Evolutionary conservation across 2,888 invertebrate species (phyloP).

Genomic region (Xylocampa areola): DNA sequence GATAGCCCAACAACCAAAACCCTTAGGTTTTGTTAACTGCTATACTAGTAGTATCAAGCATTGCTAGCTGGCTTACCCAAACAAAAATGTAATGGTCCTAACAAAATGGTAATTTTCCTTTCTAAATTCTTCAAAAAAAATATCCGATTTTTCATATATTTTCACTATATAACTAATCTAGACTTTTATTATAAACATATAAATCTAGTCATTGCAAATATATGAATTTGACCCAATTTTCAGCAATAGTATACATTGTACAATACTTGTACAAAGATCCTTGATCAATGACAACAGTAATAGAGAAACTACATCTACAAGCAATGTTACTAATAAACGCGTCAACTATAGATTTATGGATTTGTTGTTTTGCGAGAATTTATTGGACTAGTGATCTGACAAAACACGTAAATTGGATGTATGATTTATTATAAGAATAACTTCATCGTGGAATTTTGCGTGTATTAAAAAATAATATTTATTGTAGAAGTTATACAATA

Average conservation of each 20-base stretch:
- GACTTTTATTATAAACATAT: constrained; percentile 16
- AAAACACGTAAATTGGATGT: constrained; percentile 24
- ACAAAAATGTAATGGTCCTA: too few species aligned
- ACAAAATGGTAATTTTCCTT: too few species aligned
- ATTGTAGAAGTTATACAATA: too few species aligned
- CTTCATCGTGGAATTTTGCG: background rate
- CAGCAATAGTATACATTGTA: constrained; percentile 6
- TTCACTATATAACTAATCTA: too few species aligned
- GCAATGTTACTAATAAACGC: constrained; percentile 18
- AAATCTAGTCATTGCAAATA: constrained; percentile 45
- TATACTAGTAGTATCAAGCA: too few species aligned
- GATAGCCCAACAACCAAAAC: too few species aligned
- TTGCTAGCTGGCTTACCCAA: too few species aligned
- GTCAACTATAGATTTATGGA: constrained; percentile 31
- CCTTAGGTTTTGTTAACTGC: too few species aligned
- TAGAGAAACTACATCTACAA: constrained; percentile 14
- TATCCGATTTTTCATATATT: too few species aligned
- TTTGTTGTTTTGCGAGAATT: constrained; percentile 34
- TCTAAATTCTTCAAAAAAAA: too few species aligned
- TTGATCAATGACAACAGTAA: constrained; percentile 13
- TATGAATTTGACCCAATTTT: constrained; percentile 64
- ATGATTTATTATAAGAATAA: constrained; percentile 1
- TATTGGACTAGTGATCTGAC: constrained; percentile 21
- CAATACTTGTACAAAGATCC: constrained; percentile 24
- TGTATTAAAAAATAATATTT: too few species aligned